phyloP scores from a whole-genome alignment of 2,797 vertebrate genomes.

The Micropoecilia bifurca region DNA sequence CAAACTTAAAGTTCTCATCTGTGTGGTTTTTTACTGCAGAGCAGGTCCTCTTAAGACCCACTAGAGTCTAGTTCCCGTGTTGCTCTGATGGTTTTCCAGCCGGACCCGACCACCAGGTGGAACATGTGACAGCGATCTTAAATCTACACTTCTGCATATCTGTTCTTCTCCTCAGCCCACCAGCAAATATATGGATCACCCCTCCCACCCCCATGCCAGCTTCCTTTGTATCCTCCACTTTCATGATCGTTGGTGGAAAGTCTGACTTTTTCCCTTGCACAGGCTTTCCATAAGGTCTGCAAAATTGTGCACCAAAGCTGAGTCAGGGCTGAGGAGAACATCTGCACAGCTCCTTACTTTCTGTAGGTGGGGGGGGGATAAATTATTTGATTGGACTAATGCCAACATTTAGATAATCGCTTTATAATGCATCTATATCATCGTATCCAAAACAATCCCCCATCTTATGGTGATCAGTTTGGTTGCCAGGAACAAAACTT shows the following conservation, averaged over 20 bases:
- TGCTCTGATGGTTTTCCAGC: conserved; percentile 56
- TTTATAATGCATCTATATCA: neutral
- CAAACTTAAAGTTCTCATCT: conserved; percentile 24
- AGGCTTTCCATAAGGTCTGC: conserved; percentile 39
- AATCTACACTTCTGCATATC: conserved; percentile 42
- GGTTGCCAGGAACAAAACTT: neutral
- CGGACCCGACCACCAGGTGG: conserved; percentile 56
- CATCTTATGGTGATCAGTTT: neutral
- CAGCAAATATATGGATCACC: conserved; percentile 44
- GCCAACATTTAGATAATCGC: neutral
- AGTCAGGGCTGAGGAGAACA: conserved; percentile 51
- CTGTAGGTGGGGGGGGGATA: neutral
- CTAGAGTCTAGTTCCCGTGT: conserved; percentile 52
- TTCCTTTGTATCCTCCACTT: conserved; percentile 41
- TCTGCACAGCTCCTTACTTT: neutral
- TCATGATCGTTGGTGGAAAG: conserved; percentile 51
- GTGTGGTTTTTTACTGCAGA: conserved; percentile 36
- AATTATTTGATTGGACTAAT: neutral
- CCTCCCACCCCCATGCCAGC: conserved; percentile 34
- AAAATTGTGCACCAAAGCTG: conserved; percentile 41
- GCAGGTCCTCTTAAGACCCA: conserved; percentile 12
- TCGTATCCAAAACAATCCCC: neutral
- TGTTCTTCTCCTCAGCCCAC: conserved; percentile 42
- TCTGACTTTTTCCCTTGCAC: conserved; percentile 39
- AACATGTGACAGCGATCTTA: conserved; percentile 63